Evolutionary conservation across 2,797 vertebrate species (phyloP), one percentile per base, ranked within the genome.

Genomic region (Margarornis squamiger): DNA sequence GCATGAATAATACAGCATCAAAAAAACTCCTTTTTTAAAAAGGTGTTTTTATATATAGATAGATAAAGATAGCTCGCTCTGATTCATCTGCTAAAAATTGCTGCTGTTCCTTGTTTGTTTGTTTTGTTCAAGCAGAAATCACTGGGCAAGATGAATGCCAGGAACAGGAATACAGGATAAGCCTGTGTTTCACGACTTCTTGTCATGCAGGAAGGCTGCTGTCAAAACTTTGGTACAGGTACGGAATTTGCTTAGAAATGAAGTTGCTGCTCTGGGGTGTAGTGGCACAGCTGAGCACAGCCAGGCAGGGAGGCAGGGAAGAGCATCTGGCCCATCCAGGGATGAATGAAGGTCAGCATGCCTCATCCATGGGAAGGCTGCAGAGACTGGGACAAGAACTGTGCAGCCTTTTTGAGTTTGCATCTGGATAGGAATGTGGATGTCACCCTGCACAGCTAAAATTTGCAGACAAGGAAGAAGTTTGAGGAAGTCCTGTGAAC

Each of bases 61-160:
- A 65, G 70, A 92, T 93, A 95, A 97, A 97, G 83, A 96, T 93
- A 95, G 92, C 84, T 94, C 4, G 0, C 46, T 91, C 79, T 97
- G 94, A 95, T 95, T 97, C 96, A 95, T 93, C 83, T 90, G 74
- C 80, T 90, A 59, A 95, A 95, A 93, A 46, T 74, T 95, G 88
- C 80, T 88, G 66, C 83, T 76, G 48, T 36, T 93, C 34, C 48
- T 72, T 93, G 88, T 94, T 96, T 95, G 70, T 80, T 93, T 95
- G 77, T 11, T 48, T 94, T 88, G 90, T 85, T 83, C 75, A 81
- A 80, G 90, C 49, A 75, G 81, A 92, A 93, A 83, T 90, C 1
- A 0, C 67, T 82, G 62, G 80, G 86, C 48, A 83, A 88, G 84
- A 77, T 18, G 51, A 94, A 61, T 39, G 36, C 74, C 61, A 85